phyloP scores from a whole-genome alignment of 2,888 invertebrate genomes.

The Monoplex corrugatus region DNA sequence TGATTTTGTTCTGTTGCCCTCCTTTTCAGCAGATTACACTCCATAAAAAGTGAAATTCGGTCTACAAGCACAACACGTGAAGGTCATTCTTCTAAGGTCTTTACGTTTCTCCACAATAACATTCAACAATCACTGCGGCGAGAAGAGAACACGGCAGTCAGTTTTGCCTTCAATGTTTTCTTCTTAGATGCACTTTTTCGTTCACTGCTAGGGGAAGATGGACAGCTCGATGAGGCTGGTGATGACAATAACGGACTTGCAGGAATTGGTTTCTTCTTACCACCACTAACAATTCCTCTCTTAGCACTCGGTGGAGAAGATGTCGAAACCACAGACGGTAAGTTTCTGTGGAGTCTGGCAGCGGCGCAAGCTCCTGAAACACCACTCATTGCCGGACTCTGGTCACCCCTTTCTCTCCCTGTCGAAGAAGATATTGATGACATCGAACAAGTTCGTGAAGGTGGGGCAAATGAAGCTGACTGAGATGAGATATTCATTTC shows the following conservation, averaged over 20 bases:
- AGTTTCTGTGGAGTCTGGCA: neutral
- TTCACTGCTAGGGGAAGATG: neutral
- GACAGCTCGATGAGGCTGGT: neutral
- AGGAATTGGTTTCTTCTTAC: neutral
- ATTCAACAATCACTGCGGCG: too few relatives aligned
- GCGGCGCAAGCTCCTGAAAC: neutral
- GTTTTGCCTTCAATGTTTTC: slow-evolving; percentile 15
- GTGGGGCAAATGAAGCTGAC: neutral
- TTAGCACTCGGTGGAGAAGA: neutral
- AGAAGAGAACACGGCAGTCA: slow-evolving; percentile 35
- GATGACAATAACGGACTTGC: neutral
- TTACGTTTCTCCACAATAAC: too few relatives aligned
- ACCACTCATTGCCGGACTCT: neutral
- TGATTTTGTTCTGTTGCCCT: too few relatives aligned
- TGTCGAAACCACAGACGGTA: neutral
- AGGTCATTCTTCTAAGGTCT: too few relatives aligned
- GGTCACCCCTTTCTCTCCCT: neutral
- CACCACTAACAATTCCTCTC: neutral
- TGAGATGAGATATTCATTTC: neutral
- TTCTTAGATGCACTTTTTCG: neutral
- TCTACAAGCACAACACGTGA: too few relatives aligned
- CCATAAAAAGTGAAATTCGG: too few relatives aligned
- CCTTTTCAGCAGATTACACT: too few relatives aligned
- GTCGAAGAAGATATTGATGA: neutral
- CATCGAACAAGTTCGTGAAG: neutral